Percentiles rank a stretch among this genome's conserved stretches.
Evolutionary conservation across 30 jellyfish, hydroid and myxozoan genomes (phyloP).

Genomic region (Thelohanellus kitauei): DNA sequence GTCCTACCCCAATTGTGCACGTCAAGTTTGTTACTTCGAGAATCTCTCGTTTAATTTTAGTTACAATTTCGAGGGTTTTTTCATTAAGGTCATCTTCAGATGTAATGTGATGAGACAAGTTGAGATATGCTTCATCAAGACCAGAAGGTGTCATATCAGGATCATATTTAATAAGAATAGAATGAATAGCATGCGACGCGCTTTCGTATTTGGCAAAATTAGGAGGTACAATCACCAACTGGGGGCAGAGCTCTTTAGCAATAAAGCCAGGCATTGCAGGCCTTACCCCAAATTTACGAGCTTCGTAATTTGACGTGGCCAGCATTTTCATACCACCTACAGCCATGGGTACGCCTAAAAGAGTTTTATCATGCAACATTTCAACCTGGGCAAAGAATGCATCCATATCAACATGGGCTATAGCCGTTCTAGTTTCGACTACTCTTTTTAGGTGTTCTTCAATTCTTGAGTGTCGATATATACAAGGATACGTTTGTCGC

Average conservation of each 20-base stretch:
- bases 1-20: slow-evolving; percentile 77
- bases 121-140: slow-evolving; percentile 70
- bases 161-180: slow-evolving; percentile 25
- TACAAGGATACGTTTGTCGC: too few relatives aligned
- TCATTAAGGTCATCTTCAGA: too few relatives aligned
- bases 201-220: slow-evolving; percentile 31
- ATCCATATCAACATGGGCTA: slow-evolving; percentile 82
- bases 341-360: slow-evolving; percentile 62
- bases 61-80: too few relatives aligned
- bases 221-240: slow-evolving; percentile 19
- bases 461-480: too few relatives aligned
- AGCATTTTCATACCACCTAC: slow-evolving; percentile 55
- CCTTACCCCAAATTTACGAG: slow-evolving; percentile 61
- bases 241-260: slow-evolving; percentile 70
- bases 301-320: slow-evolving; percentile 50
- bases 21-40: slow-evolving; percentile 24
- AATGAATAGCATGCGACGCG: slow-evolving; percentile 23
- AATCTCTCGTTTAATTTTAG: slow-evolving; percentile 20
- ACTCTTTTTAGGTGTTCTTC: too few relatives aligned
- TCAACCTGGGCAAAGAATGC: slow-evolving; percentile 96
- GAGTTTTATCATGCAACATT: slow-evolving; percentile 34
- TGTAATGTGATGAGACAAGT: slow-evolving; percentile 24
- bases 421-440: too few relatives aligned
- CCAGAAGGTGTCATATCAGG: slow-evolving; percentile 30
- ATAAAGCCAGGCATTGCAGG: slow-evolving; percentile 97